Conservation (phyloP, 2,797 vertebrate genomes). For the Liasis olivaceus region DNA sequence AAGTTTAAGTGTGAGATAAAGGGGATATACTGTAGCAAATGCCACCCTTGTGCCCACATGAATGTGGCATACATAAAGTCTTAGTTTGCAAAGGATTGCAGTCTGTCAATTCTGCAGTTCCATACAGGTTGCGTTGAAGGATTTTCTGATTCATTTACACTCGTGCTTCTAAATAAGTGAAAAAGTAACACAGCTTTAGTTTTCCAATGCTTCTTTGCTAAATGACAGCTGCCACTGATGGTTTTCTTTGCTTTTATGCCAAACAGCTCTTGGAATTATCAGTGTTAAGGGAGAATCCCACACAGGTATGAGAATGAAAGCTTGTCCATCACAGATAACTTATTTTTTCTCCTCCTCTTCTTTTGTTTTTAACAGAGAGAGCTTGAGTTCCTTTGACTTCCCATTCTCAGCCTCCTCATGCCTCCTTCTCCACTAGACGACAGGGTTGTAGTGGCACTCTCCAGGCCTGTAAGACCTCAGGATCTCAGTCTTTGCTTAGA, state of each 20-base stretch:
- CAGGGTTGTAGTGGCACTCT: slow-evolving; percentile 98
- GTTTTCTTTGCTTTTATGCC: neutral
- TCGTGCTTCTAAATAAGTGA: neutral
- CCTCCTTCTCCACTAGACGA: slow-evolving; percentile 99
- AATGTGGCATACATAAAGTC: neutral
- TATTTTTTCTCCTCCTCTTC: slow-evolving; percentile 31
- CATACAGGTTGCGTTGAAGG: neutral
- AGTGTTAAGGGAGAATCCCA: neutral
- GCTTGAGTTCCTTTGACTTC: slow-evolving; percentile 88
- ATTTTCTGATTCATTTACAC: neutral
- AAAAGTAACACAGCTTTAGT: neutral
- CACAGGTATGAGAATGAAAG: neutral
- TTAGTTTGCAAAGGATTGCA: neutral
- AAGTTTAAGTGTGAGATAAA: neutral
- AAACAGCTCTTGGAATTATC: neutral
- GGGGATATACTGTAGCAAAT: neutral
- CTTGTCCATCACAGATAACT: neutral
- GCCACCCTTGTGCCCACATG: neutral
- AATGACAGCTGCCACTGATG: neutral
- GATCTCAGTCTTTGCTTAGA: slow-evolving; percentile 96
- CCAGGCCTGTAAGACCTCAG: slow-evolving; percentile 98
- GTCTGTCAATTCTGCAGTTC: neutral
- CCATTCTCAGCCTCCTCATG: slow-evolving; percentile 95
- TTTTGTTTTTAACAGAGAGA: slow-evolving; percentile 77
- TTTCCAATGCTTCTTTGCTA: neutral